These are phyloP conservation scores for Microctenopoma steveboyesi DNA, from an alignment of 2,797 vertebrate genomes.

Conservation along the genomic window DNA sequence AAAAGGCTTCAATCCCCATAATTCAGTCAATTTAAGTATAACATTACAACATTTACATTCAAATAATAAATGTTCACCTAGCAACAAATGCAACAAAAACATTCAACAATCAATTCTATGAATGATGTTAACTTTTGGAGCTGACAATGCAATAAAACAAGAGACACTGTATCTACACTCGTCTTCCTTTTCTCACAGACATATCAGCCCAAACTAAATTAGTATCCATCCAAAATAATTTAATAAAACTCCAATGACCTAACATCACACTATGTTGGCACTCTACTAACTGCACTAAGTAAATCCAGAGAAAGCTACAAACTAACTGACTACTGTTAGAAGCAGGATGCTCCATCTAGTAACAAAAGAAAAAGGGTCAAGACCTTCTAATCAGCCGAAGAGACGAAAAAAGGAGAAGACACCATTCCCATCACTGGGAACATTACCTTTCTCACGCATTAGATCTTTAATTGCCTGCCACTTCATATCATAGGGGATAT, in stretches of 20 bases:
- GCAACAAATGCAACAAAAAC: conserved; percentile 92
- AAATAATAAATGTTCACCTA: conserved; percentile 91
- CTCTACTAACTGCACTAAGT: conserved; percentile 56
- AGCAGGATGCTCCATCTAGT: conserved; percentile 62
- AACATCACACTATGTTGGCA: conserved; percentile 61
- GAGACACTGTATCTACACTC: conserved; percentile 69
- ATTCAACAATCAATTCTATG: conserved; percentile 77
- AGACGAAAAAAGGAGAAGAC: conserved; percentile 34
- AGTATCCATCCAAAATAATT: conserved; percentile 72
- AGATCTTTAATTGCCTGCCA: conserved; percentile 99
- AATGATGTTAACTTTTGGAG: conserved; percentile 82
- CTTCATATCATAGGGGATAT: conserved; percentile 99
- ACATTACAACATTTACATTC: conserved; percentile 87
- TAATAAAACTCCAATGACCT: conserved; percentile 70
- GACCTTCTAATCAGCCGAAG: conserved; percentile 58
- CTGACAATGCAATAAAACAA: conserved; percentile 77
- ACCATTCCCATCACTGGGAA: conserved; percentile 42
- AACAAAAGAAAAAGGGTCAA: conserved; percentile 56
- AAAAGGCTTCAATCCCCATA: conserved; percentile 79
- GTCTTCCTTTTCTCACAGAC: conserved; percentile 77
- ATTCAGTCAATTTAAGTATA: conserved; percentile 79
- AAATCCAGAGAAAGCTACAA: conserved; percentile 66
- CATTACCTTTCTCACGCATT: conserved; percentile 99
- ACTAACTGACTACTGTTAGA: conserved; percentile 57
- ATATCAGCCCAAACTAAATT: conserved; percentile 78